These are phyloP conservation scores for Ectemnius cavifrons DNA, from an alignment of 2,888 invertebrate species.

Conservation along the genomic window DNA sequence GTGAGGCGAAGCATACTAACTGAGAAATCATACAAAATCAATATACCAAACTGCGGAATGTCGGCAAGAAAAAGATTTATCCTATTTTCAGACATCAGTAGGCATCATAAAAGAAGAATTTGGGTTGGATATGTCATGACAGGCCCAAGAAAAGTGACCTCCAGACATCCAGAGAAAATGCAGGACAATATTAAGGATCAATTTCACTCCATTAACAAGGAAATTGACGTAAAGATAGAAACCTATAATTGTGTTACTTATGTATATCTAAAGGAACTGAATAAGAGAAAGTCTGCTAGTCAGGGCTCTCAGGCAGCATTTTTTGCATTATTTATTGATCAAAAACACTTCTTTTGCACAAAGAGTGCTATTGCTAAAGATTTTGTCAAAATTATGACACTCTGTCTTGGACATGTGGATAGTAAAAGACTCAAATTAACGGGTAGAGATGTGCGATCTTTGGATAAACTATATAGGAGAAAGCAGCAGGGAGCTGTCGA, in stretches of 20 bases:
- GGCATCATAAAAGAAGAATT: constrained; percentile 61
- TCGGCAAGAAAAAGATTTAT: not conserved
- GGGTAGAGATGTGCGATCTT: constrained; percentile 67
- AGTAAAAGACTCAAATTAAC: constrained; percentile 59
- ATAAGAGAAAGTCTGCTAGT: not conserved
- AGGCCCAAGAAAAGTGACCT: not conserved
- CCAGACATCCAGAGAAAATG: constrained; percentile 48
- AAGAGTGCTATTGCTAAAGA: constrained; percentile 49
- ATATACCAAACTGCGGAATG: too few relatives aligned
- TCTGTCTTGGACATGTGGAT: constrained; percentile 54
- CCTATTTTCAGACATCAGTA: constrained; percentile 66
- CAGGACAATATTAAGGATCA: constrained; percentile 47
- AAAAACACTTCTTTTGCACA: constrained; percentile 67
- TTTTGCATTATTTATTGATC: constrained; percentile 65
- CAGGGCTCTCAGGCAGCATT: constrained; percentile 32
- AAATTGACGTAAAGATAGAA: constrained; percentile 56
- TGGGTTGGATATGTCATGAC: constrained; percentile 66
- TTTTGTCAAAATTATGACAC: constrained; percentile 49
- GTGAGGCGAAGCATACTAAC: constrained; percentile 50
- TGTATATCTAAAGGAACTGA: constrained; percentile 54
- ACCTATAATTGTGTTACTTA: constrained; percentile 60
- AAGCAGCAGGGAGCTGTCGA: constrained; percentile 40
- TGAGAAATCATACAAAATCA: not conserved
- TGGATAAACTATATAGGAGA: constrained; percentile 60
- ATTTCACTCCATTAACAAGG: constrained; percentile 44